Base-by-base conservation (phyloP, 2,888 invertebrate species). In the Hyalella azteca region DNA sequence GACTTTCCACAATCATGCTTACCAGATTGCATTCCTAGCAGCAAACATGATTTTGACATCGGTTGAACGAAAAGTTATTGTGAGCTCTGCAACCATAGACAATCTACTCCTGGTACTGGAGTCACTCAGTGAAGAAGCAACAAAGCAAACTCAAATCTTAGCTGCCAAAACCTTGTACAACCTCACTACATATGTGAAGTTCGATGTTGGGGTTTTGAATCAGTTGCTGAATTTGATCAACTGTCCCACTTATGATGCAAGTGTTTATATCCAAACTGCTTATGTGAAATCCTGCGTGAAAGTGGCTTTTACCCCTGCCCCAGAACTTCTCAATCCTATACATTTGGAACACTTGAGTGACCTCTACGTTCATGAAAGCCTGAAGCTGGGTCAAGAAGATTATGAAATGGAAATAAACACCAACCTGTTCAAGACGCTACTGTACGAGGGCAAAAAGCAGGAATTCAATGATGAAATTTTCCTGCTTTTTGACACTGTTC, bases 161-260 rank as follows among this genome's bases (percentile, higher is more conserved):
- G 59, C 22, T 59, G 59, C 59, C 3, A 59, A 59, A 3, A n/a
- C 19, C 29, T 29, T 59, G 59, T 59, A 59, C n/a, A 22, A 22
- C 15, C 26, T 29, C 22, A 2, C 2, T 26, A 3, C 13, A 29
- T 59, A 59, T 3, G 3, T 2, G 59, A 2, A 1, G 22, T 59
- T 59, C 22, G 19, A 11, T 59, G n/a, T n/a, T 3, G 59, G 3
- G 13, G 11, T n/a, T 59, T 29, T 59, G 2, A 26, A 29, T 2
- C 59, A 59, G n/a, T 59, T 59, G 29, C 59, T 59, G 22, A 22
- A 59, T 59, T 59, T 59, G 59, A 3, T 59, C 59, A 59, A 59
- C 59, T n/a, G 59, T 29, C 22, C 59, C 11, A 59, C 22, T 19
- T 59, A 1, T n/a, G 59, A 59, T n/a, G 59, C 22, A 13, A n/a